Evolutionary conservation across 2,113 vertebrate genomes (phyloP).

Genomic region (Pollachius pollachius): DNA sequence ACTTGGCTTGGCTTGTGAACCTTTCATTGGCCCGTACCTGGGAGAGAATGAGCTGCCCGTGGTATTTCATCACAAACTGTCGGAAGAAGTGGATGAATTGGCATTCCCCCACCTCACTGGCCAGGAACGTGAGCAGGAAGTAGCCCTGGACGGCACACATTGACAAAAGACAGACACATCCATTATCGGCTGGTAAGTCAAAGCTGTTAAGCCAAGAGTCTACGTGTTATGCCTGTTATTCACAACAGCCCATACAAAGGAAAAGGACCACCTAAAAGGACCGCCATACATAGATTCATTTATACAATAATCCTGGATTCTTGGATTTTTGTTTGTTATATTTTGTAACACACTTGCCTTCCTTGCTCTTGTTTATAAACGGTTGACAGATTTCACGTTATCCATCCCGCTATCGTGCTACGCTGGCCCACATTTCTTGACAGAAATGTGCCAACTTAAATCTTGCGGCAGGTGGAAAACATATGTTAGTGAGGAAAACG

Average conservation of each 20-base stretch:
- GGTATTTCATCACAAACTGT: slow-evolving; percentile 84
- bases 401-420: too few species aligned
- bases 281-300: neutral
- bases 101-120: slow-evolving; percentile 77
- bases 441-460: too few species aligned
- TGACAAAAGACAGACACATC: neutral
- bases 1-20: too few species aligned
- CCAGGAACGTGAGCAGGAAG: slow-evolving; percentile 86
- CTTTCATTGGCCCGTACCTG: slow-evolving; percentile 75
- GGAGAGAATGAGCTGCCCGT: slow-evolving; percentile 91
- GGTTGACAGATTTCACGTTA: too few species aligned
- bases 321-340: too few species aligned
- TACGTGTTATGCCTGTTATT: neutral
- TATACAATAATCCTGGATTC: too few species aligned
- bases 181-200: neutral
- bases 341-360: too few species aligned
- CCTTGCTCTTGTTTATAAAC: too few species aligned
- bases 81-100: slow-evolving; percentile 82
- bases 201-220: neutral
- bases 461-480: too few species aligned
- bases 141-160: slow-evolving; percentile 79
- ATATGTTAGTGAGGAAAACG: too few species aligned
- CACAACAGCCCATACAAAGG: neutral
- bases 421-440: too few species aligned
- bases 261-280: neutral